Percentiles rank a stretch among this genome's conserved stretches.
Conservation (phyloP, 2,888 invertebrate genomes). For the Agrilus cyanescens region DNA sequence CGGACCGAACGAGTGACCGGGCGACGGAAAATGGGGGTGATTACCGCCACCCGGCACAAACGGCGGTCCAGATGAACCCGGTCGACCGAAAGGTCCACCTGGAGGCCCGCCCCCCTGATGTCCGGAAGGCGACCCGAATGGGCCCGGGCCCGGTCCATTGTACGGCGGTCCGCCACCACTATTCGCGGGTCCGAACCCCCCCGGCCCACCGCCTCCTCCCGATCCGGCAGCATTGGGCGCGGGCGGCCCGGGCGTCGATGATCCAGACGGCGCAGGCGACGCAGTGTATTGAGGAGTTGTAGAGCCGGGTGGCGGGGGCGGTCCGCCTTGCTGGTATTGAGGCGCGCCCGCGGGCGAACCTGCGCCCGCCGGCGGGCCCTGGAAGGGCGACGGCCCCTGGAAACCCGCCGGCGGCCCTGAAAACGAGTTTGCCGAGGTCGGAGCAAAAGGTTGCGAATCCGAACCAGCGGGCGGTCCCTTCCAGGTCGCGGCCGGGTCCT, state of each 20-base stretch:
- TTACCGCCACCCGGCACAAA: slow-evolving; percentile 57
- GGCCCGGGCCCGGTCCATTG: slow-evolving; percentile 53
- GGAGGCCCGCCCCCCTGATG: slow-evolving; percentile 41
- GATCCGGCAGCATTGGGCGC: slow-evolving; percentile 36
- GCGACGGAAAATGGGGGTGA: slow-evolving; percentile 53
- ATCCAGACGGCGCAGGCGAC: slow-evolving; percentile 72
- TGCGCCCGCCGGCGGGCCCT: slow-evolving; percentile 57
- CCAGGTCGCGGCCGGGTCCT: slow-evolving; percentile 66
- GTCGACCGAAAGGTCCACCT: slow-evolving; percentile 39
- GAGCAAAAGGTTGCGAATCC: slow-evolving; percentile 53
- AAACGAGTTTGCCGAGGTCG: slow-evolving; percentile 48
- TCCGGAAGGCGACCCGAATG: slow-evolving; percentile 57
- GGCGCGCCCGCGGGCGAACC: slow-evolving; percentile 65
- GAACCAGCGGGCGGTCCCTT: slow-evolving; percentile 61
- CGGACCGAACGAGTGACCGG: slow-evolving; percentile 45
- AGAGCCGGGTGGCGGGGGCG: slow-evolving; percentile 54
- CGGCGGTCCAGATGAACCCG: slow-evolving; percentile 58
- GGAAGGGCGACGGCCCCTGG: slow-evolving; percentile 45
- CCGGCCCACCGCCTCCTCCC: slow-evolving; percentile 31
- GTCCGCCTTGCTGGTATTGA: slow-evolving; percentile 50
- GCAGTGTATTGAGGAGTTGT: slow-evolving; percentile 76
- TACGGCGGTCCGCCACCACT: slow-evolving; percentile 50
- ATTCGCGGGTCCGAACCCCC: slow-evolving; percentile 45
- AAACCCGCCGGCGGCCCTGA: slow-evolving; percentile 45
- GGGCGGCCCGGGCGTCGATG: slow-evolving; percentile 68